Percentiles rank a stretch among this genome's conserved stretches.
Conservation (phyloP, 2,797 vertebrate species). For the Gorsachius magnificus region DNA sequence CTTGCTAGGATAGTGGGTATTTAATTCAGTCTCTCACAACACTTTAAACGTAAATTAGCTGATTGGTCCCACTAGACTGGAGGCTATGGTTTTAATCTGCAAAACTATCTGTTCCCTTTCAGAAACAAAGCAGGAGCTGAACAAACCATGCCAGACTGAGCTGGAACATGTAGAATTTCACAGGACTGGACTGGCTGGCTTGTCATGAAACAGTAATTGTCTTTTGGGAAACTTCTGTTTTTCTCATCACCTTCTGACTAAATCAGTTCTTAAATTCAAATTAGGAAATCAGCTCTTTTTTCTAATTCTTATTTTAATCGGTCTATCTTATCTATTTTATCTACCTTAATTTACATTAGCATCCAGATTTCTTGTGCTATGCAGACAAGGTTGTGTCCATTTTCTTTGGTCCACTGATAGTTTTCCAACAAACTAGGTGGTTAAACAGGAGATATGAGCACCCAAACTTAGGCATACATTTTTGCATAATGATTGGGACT, state of each 20-base stretch:
- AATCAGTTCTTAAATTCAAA: neutral
- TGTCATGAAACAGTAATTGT: neutral
- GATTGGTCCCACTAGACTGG: neutral
- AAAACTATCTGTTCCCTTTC: neutral
- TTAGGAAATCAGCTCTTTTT: neutral
- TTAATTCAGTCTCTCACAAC: constrained; percentile 16
- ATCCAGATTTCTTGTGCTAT: neutral
- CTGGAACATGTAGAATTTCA: neutral
- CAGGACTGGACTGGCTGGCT: neutral
- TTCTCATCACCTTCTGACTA: neutral
- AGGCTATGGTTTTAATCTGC: neutral
- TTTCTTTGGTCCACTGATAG: neutral
- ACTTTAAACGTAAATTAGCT: constrained; percentile 4
- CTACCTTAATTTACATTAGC: neutral
- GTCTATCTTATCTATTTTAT: neutral
- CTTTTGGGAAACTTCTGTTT: neutral
- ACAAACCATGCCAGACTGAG: neutral
- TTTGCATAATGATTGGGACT: neutral
- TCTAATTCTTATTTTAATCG: neutral
- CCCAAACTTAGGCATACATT: neutral
- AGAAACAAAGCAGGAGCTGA: neutral
- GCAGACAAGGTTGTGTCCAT: neutral
- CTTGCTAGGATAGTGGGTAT: neutral
- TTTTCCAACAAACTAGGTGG: neutral
- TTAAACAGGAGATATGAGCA: neutral